These are phyloP conservation scores for Ischnus inquisitorius DNA, from an alignment of 2,888 invertebrate species.

Conservation along the genomic window DNA sequence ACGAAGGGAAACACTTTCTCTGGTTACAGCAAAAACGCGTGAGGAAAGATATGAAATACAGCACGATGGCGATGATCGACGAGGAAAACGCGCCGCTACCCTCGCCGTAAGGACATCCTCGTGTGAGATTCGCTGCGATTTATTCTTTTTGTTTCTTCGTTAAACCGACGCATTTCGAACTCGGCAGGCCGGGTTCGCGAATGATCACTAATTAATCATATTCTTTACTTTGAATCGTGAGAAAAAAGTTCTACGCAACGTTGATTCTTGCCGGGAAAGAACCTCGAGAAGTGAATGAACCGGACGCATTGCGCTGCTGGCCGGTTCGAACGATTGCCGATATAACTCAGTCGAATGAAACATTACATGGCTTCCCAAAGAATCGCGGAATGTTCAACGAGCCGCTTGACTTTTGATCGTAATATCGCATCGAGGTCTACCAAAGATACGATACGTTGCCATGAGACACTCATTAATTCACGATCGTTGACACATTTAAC, in stretches of 20 bases:
- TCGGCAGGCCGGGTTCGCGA: background rate
- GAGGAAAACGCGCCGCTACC: conserved; percentile 91
- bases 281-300: too few species aligned
- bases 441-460: background rate
- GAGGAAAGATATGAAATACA: conserved; percentile 86
- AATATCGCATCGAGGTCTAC: background rate
- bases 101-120: conserved; percentile 80
- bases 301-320: too few species aligned
- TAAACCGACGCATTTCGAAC: background rate
- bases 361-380: too few species aligned
- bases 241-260: too few species aligned
- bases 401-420: too few species aligned
- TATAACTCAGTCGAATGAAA: too few species aligned
- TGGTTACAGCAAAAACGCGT: conserved; percentile 83
- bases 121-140: background rate
- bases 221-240: background rate
- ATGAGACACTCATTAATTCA: background rate
- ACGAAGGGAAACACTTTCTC: conserved; percentile 54
- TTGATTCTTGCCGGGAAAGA: too few species aligned
- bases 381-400: too few species aligned
- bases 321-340: too few species aligned
- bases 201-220: background rate
- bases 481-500: background rate
- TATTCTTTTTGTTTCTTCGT: background rate
- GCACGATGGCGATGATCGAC: conserved; percentile 89